Percentiles rank a stretch among this genome's conserved stretches.
Evolutionary conservation across 1,140 invertebrate species (phyloP).

Genomic region (Anoplophora glabripennis): DNA sequence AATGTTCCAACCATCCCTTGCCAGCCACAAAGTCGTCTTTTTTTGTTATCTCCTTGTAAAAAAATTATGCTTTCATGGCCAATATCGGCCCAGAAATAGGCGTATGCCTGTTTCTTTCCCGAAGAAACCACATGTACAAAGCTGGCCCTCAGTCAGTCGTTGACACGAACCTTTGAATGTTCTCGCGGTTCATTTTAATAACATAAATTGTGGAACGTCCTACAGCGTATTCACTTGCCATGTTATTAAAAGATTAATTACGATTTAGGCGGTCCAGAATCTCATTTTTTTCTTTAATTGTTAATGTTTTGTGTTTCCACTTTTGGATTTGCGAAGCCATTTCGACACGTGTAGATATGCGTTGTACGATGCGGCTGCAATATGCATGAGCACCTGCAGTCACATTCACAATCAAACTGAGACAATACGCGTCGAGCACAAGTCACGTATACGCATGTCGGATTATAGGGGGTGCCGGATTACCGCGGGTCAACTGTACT

Average conservation of each 20-base stretch:
- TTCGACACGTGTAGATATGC: too few species aligned
- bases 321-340: too few species aligned
- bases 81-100: slow-evolving; percentile 42
- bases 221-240: slow-evolving; percentile 22
- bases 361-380: too few species aligned
- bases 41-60: slow-evolving; percentile 43
- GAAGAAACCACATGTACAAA: slow-evolving; percentile 37
- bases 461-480: too few species aligned
- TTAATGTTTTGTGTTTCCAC: slow-evolving; percentile 43
- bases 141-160: slow-evolving; percentile 37
- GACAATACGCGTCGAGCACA: too few species aligned
- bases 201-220: slow-evolving; percentile 31
- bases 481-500: too few species aligned
- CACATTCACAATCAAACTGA: too few species aligned
- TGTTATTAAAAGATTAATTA: slow-evolving; percentile 22
- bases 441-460: too few species aligned
- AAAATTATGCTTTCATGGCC: slow-evolving; percentile 42
- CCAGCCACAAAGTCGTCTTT: slow-evolving; percentile 46
- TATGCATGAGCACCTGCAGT: too few species aligned
- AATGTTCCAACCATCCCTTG: slow-evolving; percentile 23
- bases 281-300: slow-evolving; percentile 36
- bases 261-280: background rate
- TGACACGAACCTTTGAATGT: slow-evolving; percentile 38
- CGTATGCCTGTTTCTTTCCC: slow-evolving; percentile 42
- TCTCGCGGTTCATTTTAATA: slow-evolving; percentile 30